Evolutionary conservation across 2,888 invertebrate genomes (phyloP).

Genomic region (Drosophila cognata): DNA sequence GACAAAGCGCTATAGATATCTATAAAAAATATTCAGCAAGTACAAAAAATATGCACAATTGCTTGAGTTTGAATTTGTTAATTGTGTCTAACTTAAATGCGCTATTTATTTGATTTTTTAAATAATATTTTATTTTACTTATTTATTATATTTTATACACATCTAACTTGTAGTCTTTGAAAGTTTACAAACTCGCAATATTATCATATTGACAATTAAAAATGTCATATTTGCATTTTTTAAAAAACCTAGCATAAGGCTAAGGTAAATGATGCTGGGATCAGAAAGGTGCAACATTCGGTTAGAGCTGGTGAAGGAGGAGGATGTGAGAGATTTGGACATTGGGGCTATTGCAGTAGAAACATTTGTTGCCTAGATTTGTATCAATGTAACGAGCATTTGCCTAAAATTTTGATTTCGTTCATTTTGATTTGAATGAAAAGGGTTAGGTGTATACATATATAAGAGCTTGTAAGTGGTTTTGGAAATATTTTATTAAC

Average conservation of each 20-base stretch:
- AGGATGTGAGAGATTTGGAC: background rate
- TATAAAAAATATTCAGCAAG: background rate
- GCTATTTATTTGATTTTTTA: background rate
- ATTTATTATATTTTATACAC: too few species aligned
- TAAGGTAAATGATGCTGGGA: background rate
- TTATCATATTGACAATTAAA: background rate
- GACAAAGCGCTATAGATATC: constrained; percentile 10
- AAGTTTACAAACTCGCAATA: too few species aligned
- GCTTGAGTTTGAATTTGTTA: background rate
- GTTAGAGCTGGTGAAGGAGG: background rate
- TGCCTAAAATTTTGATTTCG: background rate
- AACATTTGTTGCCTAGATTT: background rate
- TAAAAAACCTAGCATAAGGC: too few species aligned
- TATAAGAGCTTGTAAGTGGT: background rate
- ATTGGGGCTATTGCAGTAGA: background rate
- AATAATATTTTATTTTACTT: too few species aligned
- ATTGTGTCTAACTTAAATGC: background rate
- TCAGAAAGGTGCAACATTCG: background rate
- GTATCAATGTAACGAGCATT: background rate
- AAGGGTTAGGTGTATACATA: background rate
- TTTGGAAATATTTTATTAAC: background rate
- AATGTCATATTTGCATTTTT: too few species aligned
- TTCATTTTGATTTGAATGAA: background rate
- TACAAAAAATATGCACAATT: background rate
- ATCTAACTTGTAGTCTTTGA: too few species aligned